These are phyloP conservation scores for Acrobasis consociella DNA, from an alignment of 2,888 invertebrate species.

Conservation along the genomic window DNA sequence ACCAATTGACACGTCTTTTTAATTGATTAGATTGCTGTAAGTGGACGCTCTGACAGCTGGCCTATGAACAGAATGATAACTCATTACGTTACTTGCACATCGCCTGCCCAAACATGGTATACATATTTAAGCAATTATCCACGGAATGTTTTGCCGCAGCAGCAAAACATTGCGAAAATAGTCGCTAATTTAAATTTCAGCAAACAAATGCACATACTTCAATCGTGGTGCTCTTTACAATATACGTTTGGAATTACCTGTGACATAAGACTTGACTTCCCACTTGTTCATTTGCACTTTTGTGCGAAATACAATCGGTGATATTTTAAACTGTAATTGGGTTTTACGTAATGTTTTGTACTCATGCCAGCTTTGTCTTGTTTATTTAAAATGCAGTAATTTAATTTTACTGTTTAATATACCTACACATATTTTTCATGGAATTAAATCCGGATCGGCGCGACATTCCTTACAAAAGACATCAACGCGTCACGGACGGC, in stretches of 20 bases:
- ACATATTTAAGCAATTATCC: not conserved
- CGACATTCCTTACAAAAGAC: conserved; percentile 39
- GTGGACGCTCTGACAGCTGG: conserved; percentile 31
- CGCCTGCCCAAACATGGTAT: not conserved
- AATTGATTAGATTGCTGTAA: conserved; percentile 45
- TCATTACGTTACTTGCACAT: conserved; percentile 4
- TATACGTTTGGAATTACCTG: conserved; percentile 17
- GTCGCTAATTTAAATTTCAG: not conserved
- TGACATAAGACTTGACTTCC: conserved; percentile 14
- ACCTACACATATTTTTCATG: not conserved
- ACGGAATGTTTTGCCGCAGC: not conserved
- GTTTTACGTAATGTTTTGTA: conserved; percentile 1
- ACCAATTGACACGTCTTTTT: conserved; percentile 67
- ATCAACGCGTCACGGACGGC: conserved; percentile 39
- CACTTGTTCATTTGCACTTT: conserved; percentile 3
- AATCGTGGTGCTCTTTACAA: not conserved
- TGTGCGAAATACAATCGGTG: conserved; percentile 16
- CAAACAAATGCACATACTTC: conserved; percentile 3
- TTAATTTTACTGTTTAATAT: not conserved
- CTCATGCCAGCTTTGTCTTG: not conserved
- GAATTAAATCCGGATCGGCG: not conserved
- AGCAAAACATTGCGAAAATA: not conserved
- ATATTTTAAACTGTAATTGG: conserved; percentile 6
- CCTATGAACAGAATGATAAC: not conserved
- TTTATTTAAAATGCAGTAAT: not conserved